Base-by-base conservation (phyloP, 2,888 invertebrate species). In the Hypselothyrea guttata region DNA sequence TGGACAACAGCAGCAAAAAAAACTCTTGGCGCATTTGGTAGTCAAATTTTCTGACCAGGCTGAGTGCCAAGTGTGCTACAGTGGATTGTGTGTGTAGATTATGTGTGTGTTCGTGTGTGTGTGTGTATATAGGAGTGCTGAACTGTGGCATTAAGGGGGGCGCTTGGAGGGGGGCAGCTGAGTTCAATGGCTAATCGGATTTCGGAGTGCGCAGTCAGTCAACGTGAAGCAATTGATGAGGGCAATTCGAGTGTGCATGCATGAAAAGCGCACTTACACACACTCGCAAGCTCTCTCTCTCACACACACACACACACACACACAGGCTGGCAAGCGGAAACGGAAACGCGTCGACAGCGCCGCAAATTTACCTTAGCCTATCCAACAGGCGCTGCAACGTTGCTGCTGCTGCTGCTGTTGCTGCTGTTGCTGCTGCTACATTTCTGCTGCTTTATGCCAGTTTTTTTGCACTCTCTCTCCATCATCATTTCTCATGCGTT, bases 171-270 rank as follows among this genome's bases (percentile, higher is more conserved):
- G 41, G 35, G 48, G 33, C 55, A 57, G 49, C 47, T 56, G 54
- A 60, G 84, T 63, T 70, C 77, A 54, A 66, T 63, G 71, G 71
- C 71, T 81, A 84, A 81, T 79, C 78, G 81, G 77, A 81, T 81
- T 84, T 76, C 31, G 71, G 62, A 68, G 73, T 70, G 62, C 62
- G 78, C 55, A 84, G 63, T 81, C 77, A 79, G 77, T 79, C 76
- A 76, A 76, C 77, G 71, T 81, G 74, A 84, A 73, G 71, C 78
- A 76, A 79, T 79, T 81, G 84, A 84, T 84, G 84, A 73, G 74
- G 74, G 60, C 64, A 84, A 79, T 79, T 84, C 74, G 63, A 84
- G 77, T 73, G 84, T 68, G 66, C 66, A 73, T 79, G 68, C 63
- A 84, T 72, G 72, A 59, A 68, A 48, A 61, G 49, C 54, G 51